Base-by-base conservation (phyloP, 2,113 vertebrate genomes). In the Pipa parva region DNA sequence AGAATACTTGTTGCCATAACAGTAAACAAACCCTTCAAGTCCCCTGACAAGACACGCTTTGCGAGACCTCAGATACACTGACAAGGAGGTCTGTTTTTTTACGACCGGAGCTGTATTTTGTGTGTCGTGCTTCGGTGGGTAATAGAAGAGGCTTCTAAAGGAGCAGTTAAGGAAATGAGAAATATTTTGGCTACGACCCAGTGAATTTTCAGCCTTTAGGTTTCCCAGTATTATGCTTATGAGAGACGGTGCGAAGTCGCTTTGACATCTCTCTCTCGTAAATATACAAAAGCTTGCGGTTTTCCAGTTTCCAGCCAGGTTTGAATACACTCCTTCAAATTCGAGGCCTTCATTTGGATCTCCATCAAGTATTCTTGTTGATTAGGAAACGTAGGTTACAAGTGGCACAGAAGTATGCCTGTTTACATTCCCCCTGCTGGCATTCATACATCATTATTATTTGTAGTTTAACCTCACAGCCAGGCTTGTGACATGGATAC, bases 1-100 rank as follows among this genome's bases (percentile, higher is more conserved):
- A 37, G 71, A 27, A 75, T 37, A 25, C 39, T 50, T 75, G 72
- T 69, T 74, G 27, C 76, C 75, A 61, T 79, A 77, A 67, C 74
- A 36, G 67, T 72, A 63, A 72, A 36, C n/a, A 76, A 74, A 78
- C 70, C n/a, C n/a, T n/a, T n/a, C 59, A 31, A 55, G 64, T 15
- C 48, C 64, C 22, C 54, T 72, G 52, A 63, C 66, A 45, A n/a
- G 57, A 31, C 59, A 54, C 27, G 66, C n/a, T 24, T n/a, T 57
- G 33, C 15, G 21, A 68, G 49, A 13, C 0, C 3, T 21, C 48
- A 28, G 11, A 54, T 54, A 54, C 54, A 61, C 45, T 70, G 57
- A 70, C 66, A 61, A 25, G 31, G 48, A 31, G 49, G 57, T 28
- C 66, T 61, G 66, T 18, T 46, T 29, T 70, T 70, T 70, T 70